These are phyloP conservation scores for Antitype chi DNA, from an alignment of 2,888 invertebrate genomes.

Conservation along the genomic window DNA sequence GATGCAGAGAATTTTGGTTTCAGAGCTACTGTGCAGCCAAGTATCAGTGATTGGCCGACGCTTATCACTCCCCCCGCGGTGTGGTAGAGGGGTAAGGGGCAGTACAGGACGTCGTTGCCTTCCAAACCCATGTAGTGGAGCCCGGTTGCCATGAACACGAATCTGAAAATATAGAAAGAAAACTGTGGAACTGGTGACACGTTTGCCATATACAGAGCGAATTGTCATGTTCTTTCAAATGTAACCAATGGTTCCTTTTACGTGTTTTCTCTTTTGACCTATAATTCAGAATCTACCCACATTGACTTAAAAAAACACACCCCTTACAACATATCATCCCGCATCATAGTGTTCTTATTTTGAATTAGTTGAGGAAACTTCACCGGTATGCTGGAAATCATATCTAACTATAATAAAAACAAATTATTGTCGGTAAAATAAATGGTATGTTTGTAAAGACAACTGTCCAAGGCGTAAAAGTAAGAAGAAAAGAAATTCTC, in stretches of 20 bases:
- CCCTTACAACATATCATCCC: no score
- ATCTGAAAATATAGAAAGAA: slow-evolving; percentile 86
- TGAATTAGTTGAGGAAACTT: neutral
- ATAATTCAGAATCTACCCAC: neutral
- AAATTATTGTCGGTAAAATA: neutral
- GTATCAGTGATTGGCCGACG: slow-evolving; percentile 94
- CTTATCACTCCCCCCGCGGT: slow-evolving; percentile 98
- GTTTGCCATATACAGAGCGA: neutral
- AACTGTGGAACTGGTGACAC: neutral
- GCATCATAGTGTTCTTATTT: neutral
- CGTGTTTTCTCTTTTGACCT: neutral
- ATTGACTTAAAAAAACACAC: neutral
- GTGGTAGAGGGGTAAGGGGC: slow-evolving; percentile 98
- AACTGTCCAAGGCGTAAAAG: neutral
- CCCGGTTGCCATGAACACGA: slow-evolving; percentile 94
- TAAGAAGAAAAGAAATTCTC: neutral
- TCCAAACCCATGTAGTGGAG: slow-evolving; percentile 92
- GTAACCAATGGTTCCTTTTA: neutral
- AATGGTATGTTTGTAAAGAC: neutral
- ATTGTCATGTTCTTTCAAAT: neutral
- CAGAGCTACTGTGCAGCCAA: slow-evolving; percentile 96
- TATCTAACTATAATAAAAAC: neutral
- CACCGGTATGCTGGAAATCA: neutral
- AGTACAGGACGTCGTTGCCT: slow-evolving; percentile 95
- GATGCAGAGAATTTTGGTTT: slow-evolving; percentile 98